Base-by-base conservation (phyloP, 2,113 vertebrate species). In the Mormoops blainvillei region DNA sequence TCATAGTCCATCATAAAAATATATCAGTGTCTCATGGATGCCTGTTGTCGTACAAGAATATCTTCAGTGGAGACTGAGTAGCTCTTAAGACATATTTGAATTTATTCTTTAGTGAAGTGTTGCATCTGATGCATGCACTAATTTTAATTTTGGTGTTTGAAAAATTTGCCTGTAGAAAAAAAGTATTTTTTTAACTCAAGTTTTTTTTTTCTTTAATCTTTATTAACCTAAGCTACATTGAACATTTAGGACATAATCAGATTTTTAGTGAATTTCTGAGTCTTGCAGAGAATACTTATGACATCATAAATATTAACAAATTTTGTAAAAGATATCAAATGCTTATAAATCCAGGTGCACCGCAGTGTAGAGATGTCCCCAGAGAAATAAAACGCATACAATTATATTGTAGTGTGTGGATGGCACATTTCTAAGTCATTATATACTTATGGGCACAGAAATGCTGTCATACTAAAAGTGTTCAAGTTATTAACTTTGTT, bases 401-500 rank as follows among this genome's bases (percentile, higher is more conserved):
- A 56, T 65, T 94, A 92, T 58, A 52, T 89, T 91, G 82, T 95
- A 96, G 93, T 97, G 91, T 95, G 45, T 70, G 20, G 67, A 88
- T 67, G 61, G 83, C 45, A 94, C 43, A 89, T 93, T 96, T 94
- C 68, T 93, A 77, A 91, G 82, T 91, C 36, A 77, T 97, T 87
- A 86, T n/a, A 92, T 87, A 87, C 19, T 74, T 80, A 11, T 94
- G 73, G 16, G 82, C 54, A 91, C 54, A 97, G 81, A 97, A 89
- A 80, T 78, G 85, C 65, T 94, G 52, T 76, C 33, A 74, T 92
- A 96, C 90, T 81, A 93, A 96, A 96, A 94, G 38, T 68, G 56
- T 83, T 95, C 90, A 96, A 94, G 87, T 95, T 97, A 88, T 77
- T 87, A 90, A 82, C 83, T 91, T 92, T 83, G 6, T 91, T 96